phyloP scores from a whole-genome alignment of 2,797 vertebrate genomes.

The Hippocampus kuda region DNA sequence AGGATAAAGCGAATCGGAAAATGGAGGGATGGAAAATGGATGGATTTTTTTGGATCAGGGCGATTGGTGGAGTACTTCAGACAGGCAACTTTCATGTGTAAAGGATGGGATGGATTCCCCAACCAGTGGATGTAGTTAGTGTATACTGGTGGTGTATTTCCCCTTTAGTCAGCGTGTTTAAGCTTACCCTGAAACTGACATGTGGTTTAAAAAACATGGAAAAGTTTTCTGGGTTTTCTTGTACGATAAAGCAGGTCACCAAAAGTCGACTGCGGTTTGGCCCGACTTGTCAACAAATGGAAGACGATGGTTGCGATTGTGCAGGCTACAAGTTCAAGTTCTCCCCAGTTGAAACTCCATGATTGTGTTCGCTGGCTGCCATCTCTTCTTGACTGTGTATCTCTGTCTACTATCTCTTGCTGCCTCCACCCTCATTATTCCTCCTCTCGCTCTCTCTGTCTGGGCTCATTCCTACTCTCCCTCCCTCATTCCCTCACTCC shows the following conservation, averaged over 20 bases:
- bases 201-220: background rate
- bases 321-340: constrained; percentile 1
- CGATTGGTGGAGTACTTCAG: background rate
- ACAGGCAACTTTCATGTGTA: background rate
- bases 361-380: background rate
- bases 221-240: background rate
- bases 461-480: constrained; percentile 34
- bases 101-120: background rate
- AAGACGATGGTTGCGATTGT: background rate
- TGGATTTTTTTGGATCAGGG: background rate
- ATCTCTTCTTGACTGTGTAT: background rate
- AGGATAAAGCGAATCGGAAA: no score
- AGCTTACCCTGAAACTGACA: background rate
- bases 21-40: background rate
- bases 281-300: background rate
- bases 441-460: constrained; percentile 33
- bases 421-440: constrained; percentile 28
- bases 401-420: constrained; percentile 1
- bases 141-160: background rate
- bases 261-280: background rate
- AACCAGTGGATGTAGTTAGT: background rate
- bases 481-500: constrained; percentile 35
- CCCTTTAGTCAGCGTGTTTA: background rate
- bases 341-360: background rate
- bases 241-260: background rate